Conservation (phyloP, 2,888 invertebrate species). For the Spilarctia lutea region DNA sequence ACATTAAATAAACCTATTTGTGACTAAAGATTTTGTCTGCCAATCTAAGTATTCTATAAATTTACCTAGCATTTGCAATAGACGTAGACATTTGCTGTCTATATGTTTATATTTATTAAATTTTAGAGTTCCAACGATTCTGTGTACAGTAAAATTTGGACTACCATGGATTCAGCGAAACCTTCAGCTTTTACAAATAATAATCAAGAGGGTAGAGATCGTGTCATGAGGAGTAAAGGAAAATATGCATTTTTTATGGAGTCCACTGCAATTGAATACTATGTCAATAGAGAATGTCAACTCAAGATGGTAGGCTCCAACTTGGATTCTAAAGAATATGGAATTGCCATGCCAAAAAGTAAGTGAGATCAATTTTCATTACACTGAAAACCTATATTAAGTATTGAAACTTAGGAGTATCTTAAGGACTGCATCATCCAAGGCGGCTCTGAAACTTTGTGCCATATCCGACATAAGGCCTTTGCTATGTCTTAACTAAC, state of each 20-base stretch:
- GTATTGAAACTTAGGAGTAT: neutral
- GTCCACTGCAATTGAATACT: slow-evolving; percentile 97
- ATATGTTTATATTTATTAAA: neutral
- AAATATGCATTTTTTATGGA: slow-evolving; percentile 98
- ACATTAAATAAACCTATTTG: no score
- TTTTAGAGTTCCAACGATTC: slow-evolving; percentile 93
- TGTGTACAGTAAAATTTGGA: slow-evolving; percentile 95
- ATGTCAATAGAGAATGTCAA: slow-evolving; percentile 92
- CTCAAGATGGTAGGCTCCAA: slow-evolving; percentile 92
- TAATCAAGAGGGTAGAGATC: slow-evolving; percentile 94
- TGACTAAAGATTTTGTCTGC: no score
- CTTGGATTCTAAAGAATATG: slow-evolving; percentile 94
- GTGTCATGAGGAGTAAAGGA: slow-evolving; percentile 91
- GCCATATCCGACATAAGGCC: neutral
- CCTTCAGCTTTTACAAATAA: slow-evolving; percentile 92
- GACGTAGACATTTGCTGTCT: neutral
- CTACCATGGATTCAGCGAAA: slow-evolving; percentile 93
- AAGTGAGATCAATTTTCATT: slow-evolving; percentile 64
- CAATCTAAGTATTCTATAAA: neutral
- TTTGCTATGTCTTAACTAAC: neutral
- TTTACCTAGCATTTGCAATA: neutral
- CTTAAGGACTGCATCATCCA: no score
- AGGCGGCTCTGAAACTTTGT: neutral
- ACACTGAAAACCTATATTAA: neutral
- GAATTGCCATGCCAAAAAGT: slow-evolving; percentile 94